Evolutionary conservation across 1,140 invertebrate species (phyloP).

Genomic region (Macrosteles quadrilineatus): DNA sequence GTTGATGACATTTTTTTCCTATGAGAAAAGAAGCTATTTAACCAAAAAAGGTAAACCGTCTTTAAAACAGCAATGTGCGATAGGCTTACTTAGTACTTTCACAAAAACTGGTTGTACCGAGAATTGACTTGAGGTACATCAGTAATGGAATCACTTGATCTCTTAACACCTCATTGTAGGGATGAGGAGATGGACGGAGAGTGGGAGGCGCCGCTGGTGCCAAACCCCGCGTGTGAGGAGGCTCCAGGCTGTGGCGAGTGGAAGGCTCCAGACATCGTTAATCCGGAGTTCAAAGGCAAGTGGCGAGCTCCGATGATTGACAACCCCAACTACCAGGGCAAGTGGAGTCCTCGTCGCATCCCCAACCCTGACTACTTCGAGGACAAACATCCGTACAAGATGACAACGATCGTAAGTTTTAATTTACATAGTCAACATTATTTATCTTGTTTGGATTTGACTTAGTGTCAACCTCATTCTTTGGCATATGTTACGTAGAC

Average conservation of each 20-base stretch:
- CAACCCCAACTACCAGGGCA: conserved; percentile 94
- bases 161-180: conserved; percentile 49
- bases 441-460: not conserved
- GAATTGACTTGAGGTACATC: no score
- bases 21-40: no score
- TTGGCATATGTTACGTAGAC: no score
- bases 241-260: conserved; percentile 91
- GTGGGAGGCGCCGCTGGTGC: conserved; percentile 93
- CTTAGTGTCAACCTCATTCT: no score
- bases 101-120: no score
- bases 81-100: no score
- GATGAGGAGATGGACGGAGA: conserved; percentile 98
- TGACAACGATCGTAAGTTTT: conserved; percentile 87
- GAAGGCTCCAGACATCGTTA: conserved; percentile 82
- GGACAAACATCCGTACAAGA: conserved; percentile 86
- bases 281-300: conserved; percentile 90
- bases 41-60: no score
- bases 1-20: no score
- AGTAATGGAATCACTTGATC: no score
- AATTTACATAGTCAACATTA: not conserved
- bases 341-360: conserved; percentile 87
- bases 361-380: conserved; percentile 93
- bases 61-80: no score
- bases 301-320: conserved; percentile 89
- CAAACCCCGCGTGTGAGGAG: conserved; percentile 85